These are phyloP conservation scores for Sus scrofa DNA, from an alignment of 2,113 vertebrate genomes.

Conservation along the genomic window T2T-Sscrofa CM000819.6:100892001-100892500, in stretches of 20 bases:
- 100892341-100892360: not conserved
- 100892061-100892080: not conserved
- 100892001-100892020: not conserved
- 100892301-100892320: not conserved
- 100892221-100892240: not conserved
- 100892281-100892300: not conserved
- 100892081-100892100: not conserved
- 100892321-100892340: slow-evolving; percentile 9
- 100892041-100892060: not conserved
- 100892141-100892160: not conserved
- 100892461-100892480: too few relatives aligned
- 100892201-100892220: not conserved
- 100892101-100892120: not conserved
- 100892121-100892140: not conserved
- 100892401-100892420: not conserved
- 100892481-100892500: too few relatives aligned
- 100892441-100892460: too few relatives aligned
- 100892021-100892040: not conserved
- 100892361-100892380: not conserved
- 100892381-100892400: not conserved
- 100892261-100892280: not conserved
- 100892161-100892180: not conserved
- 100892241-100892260: not conserved
- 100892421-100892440: not conserved
- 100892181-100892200: not conserved